Evolutionary conservation across 2,113 vertebrate genomes (phyloP).

Genomic region (Phasianus colchicus): DNA sequence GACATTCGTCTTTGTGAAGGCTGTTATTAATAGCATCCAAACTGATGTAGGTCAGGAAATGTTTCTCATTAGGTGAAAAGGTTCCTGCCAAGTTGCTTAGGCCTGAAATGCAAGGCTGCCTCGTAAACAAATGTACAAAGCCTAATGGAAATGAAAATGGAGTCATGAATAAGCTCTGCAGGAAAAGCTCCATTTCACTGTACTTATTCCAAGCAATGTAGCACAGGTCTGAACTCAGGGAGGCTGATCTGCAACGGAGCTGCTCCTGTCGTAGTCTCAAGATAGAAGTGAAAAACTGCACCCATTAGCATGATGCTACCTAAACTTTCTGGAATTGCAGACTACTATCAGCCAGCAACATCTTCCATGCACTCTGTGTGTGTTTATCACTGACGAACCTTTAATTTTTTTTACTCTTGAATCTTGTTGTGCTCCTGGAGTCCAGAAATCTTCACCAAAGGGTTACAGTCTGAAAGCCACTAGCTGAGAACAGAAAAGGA

Average conservation of each 20-base stretch:
- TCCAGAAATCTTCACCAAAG: neutral
- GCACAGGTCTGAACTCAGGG: rapidly evolving
- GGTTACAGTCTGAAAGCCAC: neutral
- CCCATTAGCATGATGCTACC: neutral
- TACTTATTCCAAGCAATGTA: neutral
- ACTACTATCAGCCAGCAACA: neutral
- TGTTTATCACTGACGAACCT: neutral
- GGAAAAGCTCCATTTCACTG: neutral
- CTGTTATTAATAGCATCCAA: conserved; percentile 67
- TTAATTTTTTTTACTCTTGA: neutral
- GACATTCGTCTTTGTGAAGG: neutral
- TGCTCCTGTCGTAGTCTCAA: neutral
- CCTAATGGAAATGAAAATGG: conserved; percentile 15
- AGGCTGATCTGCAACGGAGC: neutral
- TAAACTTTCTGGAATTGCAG: neutral
- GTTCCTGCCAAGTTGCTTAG: conserved; percentile 60
- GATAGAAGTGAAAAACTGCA: neutral
- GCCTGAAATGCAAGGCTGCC: conserved; percentile 44
- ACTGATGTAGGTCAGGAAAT: conserved; percentile 69
- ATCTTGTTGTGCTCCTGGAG: neutral
- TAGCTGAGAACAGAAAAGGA: neutral
- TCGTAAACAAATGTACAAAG: conserved; percentile 55
- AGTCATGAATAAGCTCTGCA: neutral
- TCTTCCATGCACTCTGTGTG: neutral
- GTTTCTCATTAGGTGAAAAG: conserved; percentile 66